Conservation (phyloP, 2,113 vertebrate genomes). For the Columbina picui region DNA sequence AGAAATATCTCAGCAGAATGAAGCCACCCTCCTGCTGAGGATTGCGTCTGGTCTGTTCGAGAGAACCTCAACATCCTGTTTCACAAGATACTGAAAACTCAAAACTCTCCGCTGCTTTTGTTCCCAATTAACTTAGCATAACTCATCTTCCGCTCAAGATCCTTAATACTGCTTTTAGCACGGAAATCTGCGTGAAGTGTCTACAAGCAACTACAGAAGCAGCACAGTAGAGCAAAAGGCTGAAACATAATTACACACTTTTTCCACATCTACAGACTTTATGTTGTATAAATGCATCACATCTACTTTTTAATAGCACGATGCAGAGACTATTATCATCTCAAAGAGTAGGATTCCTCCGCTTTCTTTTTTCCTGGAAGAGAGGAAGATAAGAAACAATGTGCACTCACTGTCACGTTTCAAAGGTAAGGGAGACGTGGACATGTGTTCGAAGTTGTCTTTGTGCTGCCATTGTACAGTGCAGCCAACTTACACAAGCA, state of each 20-base stretch:
- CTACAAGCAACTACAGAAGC: background rate
- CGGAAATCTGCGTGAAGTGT: background rate
- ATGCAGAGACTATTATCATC: background rate
- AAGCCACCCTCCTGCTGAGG: background rate
- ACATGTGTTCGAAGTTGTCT: background rate
- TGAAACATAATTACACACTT: background rate
- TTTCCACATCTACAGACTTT: background rate
- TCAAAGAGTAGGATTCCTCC: background rate
- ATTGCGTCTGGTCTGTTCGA: background rate
- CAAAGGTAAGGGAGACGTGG: background rate
- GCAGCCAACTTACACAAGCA: background rate
- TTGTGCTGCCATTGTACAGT: background rate
- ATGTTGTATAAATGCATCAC: background rate
- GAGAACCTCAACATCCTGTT: background rate
- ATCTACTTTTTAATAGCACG: background rate
- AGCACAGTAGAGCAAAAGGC: background rate
- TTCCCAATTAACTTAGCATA: constrained; percentile 10
- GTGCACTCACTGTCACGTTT: rapidly evolving
- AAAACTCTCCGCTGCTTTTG: background rate
- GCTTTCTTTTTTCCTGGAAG: background rate
- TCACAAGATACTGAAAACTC: background rate
- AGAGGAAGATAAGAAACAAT: background rate
- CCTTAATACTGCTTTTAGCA: constrained; percentile 5
- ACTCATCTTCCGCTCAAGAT: background rate
- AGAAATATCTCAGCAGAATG: background rate